These are phyloP conservation scores for Pipra filicauda DNA, from an alignment of 2,113 vertebrate species.

Conservation along the genomic window DNA sequence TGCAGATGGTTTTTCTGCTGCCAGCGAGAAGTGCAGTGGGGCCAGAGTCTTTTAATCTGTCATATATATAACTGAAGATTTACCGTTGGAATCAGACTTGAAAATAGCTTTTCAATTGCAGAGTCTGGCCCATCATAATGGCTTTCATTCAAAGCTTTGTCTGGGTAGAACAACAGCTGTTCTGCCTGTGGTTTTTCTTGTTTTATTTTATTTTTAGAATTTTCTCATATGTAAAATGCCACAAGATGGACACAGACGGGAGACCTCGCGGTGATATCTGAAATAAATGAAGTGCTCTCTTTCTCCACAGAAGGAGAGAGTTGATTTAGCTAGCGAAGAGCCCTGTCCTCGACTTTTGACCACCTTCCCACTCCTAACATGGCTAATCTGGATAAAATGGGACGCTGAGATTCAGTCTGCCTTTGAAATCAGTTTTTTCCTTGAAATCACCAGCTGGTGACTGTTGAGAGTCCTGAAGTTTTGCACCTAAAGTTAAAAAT, in stretches of 20 bases:
- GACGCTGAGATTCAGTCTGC: neutral
- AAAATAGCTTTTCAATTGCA: constrained; percentile 44
- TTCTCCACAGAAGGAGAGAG: neutral
- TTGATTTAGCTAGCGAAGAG: neutral
- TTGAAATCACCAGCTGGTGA: neutral
- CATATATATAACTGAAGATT: constrained; percentile 24
- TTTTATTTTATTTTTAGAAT: constrained; percentile 46
- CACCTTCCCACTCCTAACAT: neutral
- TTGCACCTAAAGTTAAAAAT: neutral
- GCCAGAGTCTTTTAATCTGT: constrained; percentile 26
- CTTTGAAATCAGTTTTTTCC: neutral
- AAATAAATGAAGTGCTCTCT: neutral
- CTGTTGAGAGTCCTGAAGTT: neutral
- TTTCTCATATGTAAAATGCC: constrained; percentile 9
- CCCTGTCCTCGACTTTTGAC: neutral
- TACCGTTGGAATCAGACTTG: constrained; percentile 4
- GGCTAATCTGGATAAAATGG: neutral
- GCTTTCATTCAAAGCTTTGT: constrained; percentile 33
- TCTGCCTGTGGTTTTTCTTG: constrained; percentile 16
- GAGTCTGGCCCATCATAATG: neutral
- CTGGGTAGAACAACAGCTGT: constrained; percentile 31
- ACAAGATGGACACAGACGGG: neutral
- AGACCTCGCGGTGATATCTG: neutral
- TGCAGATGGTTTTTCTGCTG: constrained; percentile 44
- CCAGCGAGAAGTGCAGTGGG: neutral